Percentiles rank a stretch among this genome's conserved stretches.
These are phyloP conservation scores for Listrodromus nycthemerus DNA, from an alignment of 2,888 invertebrate species.

Conservation along the genomic window DNA sequence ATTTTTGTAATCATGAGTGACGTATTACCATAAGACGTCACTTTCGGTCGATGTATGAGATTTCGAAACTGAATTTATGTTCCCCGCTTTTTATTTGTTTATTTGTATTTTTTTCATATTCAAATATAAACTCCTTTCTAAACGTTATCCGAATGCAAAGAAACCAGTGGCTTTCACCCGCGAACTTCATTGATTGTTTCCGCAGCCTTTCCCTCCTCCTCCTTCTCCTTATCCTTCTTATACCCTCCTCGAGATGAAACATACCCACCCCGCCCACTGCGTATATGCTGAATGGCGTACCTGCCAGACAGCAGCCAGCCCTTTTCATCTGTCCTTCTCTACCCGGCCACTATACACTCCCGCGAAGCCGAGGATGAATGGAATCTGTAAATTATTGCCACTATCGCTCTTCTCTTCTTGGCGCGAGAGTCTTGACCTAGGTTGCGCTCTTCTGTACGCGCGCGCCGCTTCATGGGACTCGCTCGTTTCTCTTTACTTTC, in stretches of 20 bases:
- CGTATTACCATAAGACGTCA: not conserved
- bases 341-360: constrained; percentile 40
- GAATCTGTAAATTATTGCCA: constrained; percentile 74
- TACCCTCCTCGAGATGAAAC: constrained; percentile 61
- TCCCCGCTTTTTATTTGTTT: constrained; percentile 12
- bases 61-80: not conserved
- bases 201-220: constrained; percentile 63
- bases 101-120: not conserved
- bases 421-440: constrained; percentile 73
- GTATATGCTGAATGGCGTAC: constrained; percentile 65
- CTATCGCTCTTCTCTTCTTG: constrained; percentile 69
- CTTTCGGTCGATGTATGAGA: not conserved
- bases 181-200: constrained; percentile 77
- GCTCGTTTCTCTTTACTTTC: constrained; percentile 50
- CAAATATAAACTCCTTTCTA: constrained; percentile 29
- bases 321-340: constrained; percentile 61
- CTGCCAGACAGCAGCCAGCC: constrained; percentile 67
- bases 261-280: constrained; percentile 66
- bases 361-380: constrained; percentile 71
- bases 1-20: not conserved
- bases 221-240: constrained; percentile 66
- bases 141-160: constrained; percentile 50
- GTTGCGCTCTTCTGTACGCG: constrained; percentile 50
- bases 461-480: constrained; percentile 41
- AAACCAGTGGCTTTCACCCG: constrained; percentile 61